Conservation (phyloP, 2,797 vertebrate genomes). For the Parauchenoglanis punctatus region DNA sequence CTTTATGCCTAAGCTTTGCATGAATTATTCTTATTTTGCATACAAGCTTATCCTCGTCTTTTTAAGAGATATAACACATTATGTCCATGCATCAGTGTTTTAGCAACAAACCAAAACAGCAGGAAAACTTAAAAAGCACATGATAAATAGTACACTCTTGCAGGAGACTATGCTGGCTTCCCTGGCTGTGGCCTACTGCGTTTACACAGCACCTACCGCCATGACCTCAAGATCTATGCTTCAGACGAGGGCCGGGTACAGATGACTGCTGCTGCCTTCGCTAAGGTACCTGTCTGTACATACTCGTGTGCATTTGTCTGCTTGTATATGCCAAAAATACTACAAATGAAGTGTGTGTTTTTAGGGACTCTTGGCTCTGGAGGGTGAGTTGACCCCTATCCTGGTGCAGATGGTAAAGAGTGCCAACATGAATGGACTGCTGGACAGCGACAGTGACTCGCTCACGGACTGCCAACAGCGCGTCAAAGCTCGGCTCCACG, state of each 20-base stretch:
- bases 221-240: constrained; percentile 90
- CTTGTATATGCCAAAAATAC: background rate
- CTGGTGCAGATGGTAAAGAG: constrained; percentile 92
- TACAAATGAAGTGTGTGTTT: background rate
- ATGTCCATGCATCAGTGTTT: background rate
- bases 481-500: constrained; percentile 83
- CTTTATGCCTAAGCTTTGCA: constrained; percentile 18
- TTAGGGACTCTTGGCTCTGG: constrained; percentile 84
- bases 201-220: constrained; percentile 88
- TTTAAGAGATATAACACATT: background rate
- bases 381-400: constrained; percentile 88
- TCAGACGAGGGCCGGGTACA: constrained; percentile 89
- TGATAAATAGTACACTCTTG: constrained; percentile 9
- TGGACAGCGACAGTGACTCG: constrained; percentile 87
- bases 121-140: background rate
- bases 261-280: constrained; percentile 91
- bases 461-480: constrained; percentile 86
- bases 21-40: background rate
- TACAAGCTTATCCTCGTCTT: background rate
- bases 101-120: background rate
- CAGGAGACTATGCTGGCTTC: constrained; percentile 89
- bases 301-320: background rate
- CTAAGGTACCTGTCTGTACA: constrained; percentile 75
- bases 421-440: constrained; percentile 88
- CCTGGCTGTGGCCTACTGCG: constrained; percentile 88